Percentiles rank a stretch among this genome's conserved stretches.
These are phyloP conservation scores for Crocodylus rhombifer DNA, from an alignment of 2,797 vertebrate species.

Conservation along the genomic window DNA sequence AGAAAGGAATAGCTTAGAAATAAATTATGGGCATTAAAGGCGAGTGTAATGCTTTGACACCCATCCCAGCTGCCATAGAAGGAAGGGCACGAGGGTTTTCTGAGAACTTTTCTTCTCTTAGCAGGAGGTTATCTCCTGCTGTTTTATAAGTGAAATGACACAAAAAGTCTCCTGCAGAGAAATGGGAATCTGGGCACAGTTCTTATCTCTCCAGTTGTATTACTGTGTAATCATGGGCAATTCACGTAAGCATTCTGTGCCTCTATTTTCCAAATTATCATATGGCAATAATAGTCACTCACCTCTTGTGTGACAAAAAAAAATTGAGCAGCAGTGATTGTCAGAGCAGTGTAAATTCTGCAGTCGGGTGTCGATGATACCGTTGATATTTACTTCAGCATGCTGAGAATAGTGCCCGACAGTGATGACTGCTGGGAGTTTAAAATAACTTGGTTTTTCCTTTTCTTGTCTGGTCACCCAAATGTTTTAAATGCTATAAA, in stretches of 20 bases:
- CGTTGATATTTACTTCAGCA: not conserved
- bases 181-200: not conserved
- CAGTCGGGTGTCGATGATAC: not conserved
- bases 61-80: accelerated
- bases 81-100: not conserved
- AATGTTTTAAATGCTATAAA: not conserved
- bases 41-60: not conserved
- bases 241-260: not conserved
- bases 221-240: not conserved
- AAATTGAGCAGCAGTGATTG: not conserved
- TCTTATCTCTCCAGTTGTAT: not conserved
- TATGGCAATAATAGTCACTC: not conserved
- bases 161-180: not conserved
- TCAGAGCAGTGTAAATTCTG: not conserved
- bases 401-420: not conserved
- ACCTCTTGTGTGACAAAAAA: not conserved
- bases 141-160: not conserved
- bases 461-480: not conserved
- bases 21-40: not conserved
- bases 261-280: not conserved
- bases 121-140: not conserved
- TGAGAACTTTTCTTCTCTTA: not conserved
- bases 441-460: not conserved
- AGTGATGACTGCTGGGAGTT: not conserved
- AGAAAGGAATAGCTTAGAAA: not conserved